These are phyloP conservation scores for Semaprochilodus insignis DNA, from an alignment of 2,797 vertebrate species.

Conservation along the genomic window DNA sequence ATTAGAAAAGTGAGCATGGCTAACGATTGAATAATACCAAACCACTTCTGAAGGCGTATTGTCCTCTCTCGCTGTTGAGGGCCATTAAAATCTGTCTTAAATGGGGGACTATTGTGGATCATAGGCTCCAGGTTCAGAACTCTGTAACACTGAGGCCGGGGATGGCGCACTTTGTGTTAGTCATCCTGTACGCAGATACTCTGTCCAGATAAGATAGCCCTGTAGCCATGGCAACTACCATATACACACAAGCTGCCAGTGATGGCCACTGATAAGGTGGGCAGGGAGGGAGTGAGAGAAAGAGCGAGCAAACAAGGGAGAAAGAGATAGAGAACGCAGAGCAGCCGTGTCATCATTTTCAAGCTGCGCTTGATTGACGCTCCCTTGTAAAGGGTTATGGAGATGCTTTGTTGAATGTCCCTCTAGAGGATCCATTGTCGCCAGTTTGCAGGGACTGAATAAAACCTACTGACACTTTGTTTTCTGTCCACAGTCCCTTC, in stretches of 20 bases:
- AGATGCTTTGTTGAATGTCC: slow-evolving; percentile 47
- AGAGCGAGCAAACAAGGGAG: not conserved
- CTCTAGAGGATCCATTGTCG: slow-evolving; percentile 45
- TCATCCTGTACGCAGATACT: not conserved
- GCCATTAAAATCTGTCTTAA: not conserved
- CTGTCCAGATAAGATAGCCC: slow-evolving; percentile 6
- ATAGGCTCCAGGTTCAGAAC: no score
- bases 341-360: slow-evolving; percentile 43
- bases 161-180: not conserved
- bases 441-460: slow-evolving; percentile 39
- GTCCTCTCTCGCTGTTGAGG: not conserved
- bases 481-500: slow-evolving; percentile 13
- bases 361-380: slow-evolving; percentile 43
- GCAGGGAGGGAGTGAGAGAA: slow-evolving; percentile 5
- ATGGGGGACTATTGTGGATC: not conserved
- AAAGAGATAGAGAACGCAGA: slow-evolving; percentile 6
- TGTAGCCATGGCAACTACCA: slow-evolving; percentile 6
- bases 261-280: slow-evolving; percentile 6
- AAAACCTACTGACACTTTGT: slow-evolving; percentile 40
- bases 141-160: not conserved
- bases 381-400: slow-evolving; percentile 37
- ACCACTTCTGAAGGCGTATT: slow-evolving; percentile 2
- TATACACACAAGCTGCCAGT: slow-evolving; percentile 7
- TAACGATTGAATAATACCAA: slow-evolving; percentile 20
- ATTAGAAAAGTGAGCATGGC: slow-evolving; percentile 19